A percentile compares a stretch with the other conserved stretches of the same genome.
phyloP scores from a whole-genome alignment of 2,888 invertebrate species.

The Stenichneumon culpator region DNA sequence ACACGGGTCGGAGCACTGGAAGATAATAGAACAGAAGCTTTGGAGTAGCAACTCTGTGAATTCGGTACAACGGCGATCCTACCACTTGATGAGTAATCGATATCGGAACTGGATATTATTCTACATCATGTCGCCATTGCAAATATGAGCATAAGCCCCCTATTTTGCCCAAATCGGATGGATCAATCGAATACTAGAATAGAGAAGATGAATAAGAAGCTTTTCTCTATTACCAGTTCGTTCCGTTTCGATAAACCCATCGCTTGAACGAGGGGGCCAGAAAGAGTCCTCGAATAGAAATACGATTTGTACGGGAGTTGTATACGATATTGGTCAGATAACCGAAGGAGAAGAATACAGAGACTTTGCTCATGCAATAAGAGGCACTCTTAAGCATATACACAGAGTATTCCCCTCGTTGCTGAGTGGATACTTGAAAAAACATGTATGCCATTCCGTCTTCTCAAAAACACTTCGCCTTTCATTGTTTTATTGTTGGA shows the following conservation, averaged over 20 bases:
- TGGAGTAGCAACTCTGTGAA: conserved; percentile 30
- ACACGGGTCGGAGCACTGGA: not conserved
- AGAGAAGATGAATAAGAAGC: not conserved
- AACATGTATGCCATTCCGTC: not conserved
- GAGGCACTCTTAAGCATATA: not conserved
- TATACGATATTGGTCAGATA: no score
- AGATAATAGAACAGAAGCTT: not conserved
- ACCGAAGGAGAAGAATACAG: not conserved
- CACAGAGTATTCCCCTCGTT: not conserved
- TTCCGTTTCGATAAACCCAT: not conserved
- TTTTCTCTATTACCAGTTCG: not conserved
- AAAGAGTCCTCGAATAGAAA: not conserved
- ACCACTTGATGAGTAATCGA: conserved; percentile 43
- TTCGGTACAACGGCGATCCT: conserved; percentile 15
- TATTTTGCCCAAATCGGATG: not conserved
- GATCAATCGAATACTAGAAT: not conserved
- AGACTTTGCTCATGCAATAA: not conserved
- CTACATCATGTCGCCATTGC: not conserved
- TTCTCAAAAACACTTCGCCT: not conserved
- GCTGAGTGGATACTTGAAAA: not conserved
- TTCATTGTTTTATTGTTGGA: not conserved
- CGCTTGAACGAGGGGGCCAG: not conserved
- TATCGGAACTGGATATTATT: conserved; percentile 6
- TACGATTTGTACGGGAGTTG: not conserved
- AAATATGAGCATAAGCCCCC: not conserved